These are phyloP conservation scores for Antheraea mylitta DNA, from an alignment of 1,140 invertebrate species.

Conservation along the genomic window DNA sequence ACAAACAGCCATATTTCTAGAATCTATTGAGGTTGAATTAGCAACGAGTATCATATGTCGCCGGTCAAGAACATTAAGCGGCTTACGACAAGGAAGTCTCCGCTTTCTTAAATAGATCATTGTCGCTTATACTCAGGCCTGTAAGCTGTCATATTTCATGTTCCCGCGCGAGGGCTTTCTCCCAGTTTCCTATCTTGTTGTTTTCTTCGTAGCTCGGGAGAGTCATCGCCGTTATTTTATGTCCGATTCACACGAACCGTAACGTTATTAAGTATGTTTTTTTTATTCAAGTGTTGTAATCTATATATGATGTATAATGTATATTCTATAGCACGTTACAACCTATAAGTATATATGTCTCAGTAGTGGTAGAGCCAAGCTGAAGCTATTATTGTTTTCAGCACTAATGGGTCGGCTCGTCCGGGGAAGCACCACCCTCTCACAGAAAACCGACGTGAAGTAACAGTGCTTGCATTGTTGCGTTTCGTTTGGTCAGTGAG, in stretches of 20 bases:
- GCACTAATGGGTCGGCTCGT: too few relatives aligned
- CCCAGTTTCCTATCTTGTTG: neutral
- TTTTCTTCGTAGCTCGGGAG: neutral
- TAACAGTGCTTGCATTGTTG: too few relatives aligned
- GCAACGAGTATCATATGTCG: neutral
- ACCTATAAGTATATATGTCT: too few relatives aligned
- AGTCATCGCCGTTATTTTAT: neutral
- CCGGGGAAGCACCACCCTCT: too few relatives aligned
- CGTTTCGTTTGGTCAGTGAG: too few relatives aligned
- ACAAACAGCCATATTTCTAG: neutral
- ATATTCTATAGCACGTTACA: too few relatives aligned
- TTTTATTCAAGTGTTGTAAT: too few relatives aligned
- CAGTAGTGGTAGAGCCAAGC: too few relatives aligned
- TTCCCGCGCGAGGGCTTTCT: neutral
- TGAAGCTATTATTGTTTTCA: too few relatives aligned
- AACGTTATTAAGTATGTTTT: neutral
- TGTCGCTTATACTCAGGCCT: neutral
- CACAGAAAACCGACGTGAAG: too few relatives aligned
- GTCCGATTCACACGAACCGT: neutral
- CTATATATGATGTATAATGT: too few relatives aligned
- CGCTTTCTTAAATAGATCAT: constrained; percentile 3
- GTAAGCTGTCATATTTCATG: constrained; percentile 2
- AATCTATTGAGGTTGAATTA: neutral
- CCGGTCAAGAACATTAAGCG: neutral
- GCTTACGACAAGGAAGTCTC: neutral